Conservation (phyloP, 2,113 vertebrate genomes). For the Myrmophylax atrothorax region DNA sequence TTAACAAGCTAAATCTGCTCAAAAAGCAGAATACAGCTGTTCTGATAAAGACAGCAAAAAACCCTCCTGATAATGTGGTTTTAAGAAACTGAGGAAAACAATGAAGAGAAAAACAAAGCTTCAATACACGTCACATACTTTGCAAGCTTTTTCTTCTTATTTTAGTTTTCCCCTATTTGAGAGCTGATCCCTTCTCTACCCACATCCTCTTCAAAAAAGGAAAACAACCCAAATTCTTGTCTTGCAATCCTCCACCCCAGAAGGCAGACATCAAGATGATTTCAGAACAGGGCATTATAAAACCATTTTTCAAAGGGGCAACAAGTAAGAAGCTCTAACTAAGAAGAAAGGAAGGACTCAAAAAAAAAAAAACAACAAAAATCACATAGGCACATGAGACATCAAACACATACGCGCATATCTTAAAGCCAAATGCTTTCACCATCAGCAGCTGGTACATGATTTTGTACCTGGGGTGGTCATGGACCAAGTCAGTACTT, state of each 20-base stretch:
- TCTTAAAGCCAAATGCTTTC: not conserved
- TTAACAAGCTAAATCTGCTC: not conserved
- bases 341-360: not conserved
- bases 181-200: not conserved
- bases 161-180: too few relatives aligned
- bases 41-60: not conserved
- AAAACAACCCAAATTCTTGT: not conserved
- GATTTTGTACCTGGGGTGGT: not conserved
- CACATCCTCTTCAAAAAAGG: not conserved
- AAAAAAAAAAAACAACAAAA: not conserved
- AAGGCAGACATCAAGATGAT: not conserved
- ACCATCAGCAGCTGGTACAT: not conserved
- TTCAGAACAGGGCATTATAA: not conserved
- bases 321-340: not conserved
- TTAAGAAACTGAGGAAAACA: not conserved
- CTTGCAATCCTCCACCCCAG: not conserved
- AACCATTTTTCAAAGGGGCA: not conserved
- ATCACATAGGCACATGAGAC: not conserved
- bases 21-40: not conserved
- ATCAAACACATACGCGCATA: not conserved
- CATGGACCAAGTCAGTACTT: not conserved
- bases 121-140: not conserved
- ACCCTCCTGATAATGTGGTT: not conserved
- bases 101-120: rapidly evolving
- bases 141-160: not conserved